Percentiles rank a stretch among this genome's conserved stretches.
phyloP scores from a whole-genome alignment of 2,113 vertebrate genomes.

The Eptesicus fuscus region DNA sequence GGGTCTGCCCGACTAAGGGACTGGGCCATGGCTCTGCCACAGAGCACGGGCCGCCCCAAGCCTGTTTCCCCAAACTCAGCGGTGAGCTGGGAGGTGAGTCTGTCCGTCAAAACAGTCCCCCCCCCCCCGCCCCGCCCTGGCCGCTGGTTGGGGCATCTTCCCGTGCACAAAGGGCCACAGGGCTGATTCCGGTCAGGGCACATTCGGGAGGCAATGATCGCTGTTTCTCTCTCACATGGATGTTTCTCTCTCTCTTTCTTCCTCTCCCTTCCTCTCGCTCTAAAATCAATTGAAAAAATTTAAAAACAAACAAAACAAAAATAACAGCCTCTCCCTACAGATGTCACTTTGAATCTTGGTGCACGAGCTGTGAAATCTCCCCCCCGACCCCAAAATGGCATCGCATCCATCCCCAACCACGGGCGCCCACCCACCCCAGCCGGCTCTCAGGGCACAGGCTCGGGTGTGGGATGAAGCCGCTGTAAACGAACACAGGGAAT shows the following conservation, averaged over 20 bases:
- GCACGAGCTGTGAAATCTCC: background rate
- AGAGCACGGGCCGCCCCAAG: too few relatives aligned
- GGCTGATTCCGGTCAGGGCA: background rate
- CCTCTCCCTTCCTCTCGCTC: background rate
- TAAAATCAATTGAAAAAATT: background rate
- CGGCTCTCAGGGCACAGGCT: background rate
- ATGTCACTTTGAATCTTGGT: background rate
- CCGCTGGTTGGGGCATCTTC: too few relatives aligned
- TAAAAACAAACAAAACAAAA: background rate
- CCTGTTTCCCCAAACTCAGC: background rate
- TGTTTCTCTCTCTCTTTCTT: background rate
- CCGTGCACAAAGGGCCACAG: background rate
- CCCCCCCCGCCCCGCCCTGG: too few relatives aligned
- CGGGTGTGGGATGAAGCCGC: rapidly evolving
- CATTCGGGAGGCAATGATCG: background rate
- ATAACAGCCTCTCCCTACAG: background rate
- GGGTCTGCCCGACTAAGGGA: rapidly evolving
- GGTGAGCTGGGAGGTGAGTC: background rate
- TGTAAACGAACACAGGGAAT: background rate
- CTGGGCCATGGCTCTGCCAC: background rate
- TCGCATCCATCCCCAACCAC: rapidly evolving
- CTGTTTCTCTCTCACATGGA: background rate
- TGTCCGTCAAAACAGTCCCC: background rate
- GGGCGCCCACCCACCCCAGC: rapidly evolving
- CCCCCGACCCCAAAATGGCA: too few relatives aligned